Conservation (phyloP, 2,888 invertebrate species). For the Calameuta filiformis region DNA sequence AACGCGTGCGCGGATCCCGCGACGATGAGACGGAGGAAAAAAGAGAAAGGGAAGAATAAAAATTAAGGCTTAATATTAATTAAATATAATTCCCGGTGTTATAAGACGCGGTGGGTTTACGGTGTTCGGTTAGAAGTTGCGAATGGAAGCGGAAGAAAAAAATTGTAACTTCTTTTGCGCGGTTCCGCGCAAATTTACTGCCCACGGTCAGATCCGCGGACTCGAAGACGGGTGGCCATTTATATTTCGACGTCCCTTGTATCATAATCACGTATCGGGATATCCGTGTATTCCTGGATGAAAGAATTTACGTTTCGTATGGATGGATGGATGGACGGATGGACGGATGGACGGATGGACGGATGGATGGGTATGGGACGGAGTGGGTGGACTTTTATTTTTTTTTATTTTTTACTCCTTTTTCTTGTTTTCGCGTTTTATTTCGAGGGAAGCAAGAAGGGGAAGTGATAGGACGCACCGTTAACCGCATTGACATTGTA, state of each 20-base stretch:
- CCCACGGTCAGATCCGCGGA: background rate
- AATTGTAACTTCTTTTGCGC: background rate
- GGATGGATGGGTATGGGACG: background rate
- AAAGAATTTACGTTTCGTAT: background rate
- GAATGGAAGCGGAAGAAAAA: background rate
- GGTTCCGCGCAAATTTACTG: too few relatives aligned
- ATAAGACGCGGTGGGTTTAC: background rate
- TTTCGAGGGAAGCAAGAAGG: constrained; percentile 19
- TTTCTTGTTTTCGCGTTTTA: background rate
- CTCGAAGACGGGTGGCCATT: constrained; percentile 46
- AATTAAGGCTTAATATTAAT: background rate
- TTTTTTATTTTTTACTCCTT: background rate
- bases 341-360: background rate
- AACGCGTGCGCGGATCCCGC: background rate
- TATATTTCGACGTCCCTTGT: constrained; percentile 53
- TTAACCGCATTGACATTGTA: constrained; percentile 47
- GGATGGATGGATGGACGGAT: background rate
- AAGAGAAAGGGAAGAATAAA: background rate
- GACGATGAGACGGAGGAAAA: background rate
- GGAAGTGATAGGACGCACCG: constrained; percentile 21
- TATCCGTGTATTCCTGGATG: background rate
- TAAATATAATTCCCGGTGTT: background rate
- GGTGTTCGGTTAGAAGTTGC: background rate
- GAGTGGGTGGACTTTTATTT: background rate
- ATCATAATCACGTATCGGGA: constrained; percentile 32